phyloP scores from a whole-genome alignment of 2,113 vertebrate genomes.

The Gobiocypris rarus region DNA sequence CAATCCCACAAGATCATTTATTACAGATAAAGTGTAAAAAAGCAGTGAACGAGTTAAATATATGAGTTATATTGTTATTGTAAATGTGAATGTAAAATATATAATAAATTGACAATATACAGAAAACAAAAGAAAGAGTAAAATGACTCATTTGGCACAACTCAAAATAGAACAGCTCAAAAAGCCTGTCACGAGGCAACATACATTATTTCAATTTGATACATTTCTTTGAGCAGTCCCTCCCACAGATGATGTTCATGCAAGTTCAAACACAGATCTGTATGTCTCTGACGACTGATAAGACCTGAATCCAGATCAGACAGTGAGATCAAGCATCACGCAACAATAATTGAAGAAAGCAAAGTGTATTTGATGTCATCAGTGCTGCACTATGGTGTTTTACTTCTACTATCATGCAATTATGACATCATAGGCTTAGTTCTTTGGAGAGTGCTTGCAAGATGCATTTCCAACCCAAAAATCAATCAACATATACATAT shows the following conservation, averaged over 20 bases:
- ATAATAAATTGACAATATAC: background rate
- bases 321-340: constrained; percentile 43
- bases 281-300: constrained; percentile 47
- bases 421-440: constrained; percentile 51
- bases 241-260: constrained; percentile 36
- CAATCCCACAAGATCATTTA: background rate
- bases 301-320: constrained; percentile 49
- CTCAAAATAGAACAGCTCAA: constrained; percentile 6
- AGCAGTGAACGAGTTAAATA: background rate
- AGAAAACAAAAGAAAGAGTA: background rate
- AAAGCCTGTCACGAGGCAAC: background rate
- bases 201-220: constrained; percentile 34
- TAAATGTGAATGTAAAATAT: constrained; percentile 4
- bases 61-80: background rate
- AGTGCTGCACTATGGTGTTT: constrained; percentile 29
- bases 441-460: background rate
- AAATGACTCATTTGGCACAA: background rate
- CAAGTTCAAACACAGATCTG: constrained; percentile 45
- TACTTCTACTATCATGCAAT: constrained; percentile 44
- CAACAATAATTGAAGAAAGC: constrained; percentile 52
- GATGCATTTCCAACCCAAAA: background rate
- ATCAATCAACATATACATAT: background rate
- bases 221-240: constrained; percentile 28
- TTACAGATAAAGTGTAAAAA: background rate
- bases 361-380: constrained; percentile 41